Evolutionary conservation across 2,113 vertebrate genomes (phyloP), one percentile per base, ranked within the genome.

Genomic region (Lophochroa leadbeateri): DNA sequence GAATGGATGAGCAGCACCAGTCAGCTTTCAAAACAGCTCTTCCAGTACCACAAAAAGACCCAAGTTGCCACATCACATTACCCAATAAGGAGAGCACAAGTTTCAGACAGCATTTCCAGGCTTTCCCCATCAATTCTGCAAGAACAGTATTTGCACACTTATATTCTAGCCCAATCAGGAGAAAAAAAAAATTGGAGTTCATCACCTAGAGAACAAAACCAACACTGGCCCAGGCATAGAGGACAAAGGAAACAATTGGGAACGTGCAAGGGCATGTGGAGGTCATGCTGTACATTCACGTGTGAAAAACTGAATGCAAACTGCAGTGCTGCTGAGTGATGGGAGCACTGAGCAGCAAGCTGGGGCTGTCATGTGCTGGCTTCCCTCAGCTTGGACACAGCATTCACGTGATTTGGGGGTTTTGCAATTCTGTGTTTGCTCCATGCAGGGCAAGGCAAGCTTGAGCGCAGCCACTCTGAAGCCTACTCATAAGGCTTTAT

Each of bases 251-350:
- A 74, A 68, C 16, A 65, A n/a, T 2, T 0, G 3, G 11, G 64
- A 41, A 17, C 0, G 0, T 13, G 46, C 24, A 20, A 78, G 41
- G 57, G 65, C 72, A 49, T 4, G 1, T 1, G 1, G 64, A 64
- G 39, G 79, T 82, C 70, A 74, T 1, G 0, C 2, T 37, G 17
- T 3, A 6, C 11, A 2, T 63, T 25, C 17, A 14, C 14, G 2
- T 17, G 5, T 17, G 37, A 60, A 41, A 41, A 92, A 24, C 13
- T 21, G 28, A 39, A 77, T 4, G 16, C 20, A 35, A 70, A 50
- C 33, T 37, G 37, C 53, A 24, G 37, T 4, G 27, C 18, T 0
- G 9, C n/a, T 43, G 47, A 47, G 18, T 41, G 55, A 13, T 16
- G 35, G 19, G 27, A 76, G 10, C 46, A 14, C 12, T 5, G 17